Percentiles rank a stretch among this genome's conserved stretches.
These are phyloP conservation scores for Drosophila elegans DNA, from an alignment of 1,140 invertebrate species.

Conservation along the genomic window DNA sequence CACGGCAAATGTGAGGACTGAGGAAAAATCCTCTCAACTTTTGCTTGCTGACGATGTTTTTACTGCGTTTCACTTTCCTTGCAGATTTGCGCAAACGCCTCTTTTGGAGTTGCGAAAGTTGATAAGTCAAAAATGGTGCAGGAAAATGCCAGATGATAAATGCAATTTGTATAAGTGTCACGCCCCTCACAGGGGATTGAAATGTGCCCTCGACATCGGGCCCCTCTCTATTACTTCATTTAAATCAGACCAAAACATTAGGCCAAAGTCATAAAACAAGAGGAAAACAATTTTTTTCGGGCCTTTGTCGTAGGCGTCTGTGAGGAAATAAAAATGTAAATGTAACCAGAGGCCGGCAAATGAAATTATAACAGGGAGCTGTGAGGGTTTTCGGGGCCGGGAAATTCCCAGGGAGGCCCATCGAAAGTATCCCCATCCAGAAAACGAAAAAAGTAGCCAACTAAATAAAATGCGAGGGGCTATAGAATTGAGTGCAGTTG, in stretches of 20 bases:
- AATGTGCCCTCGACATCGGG: constrained; percentile 38
- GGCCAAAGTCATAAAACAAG: constrained; percentile 57
- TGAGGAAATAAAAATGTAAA: constrained; percentile 80
- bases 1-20: constrained; percentile 31
- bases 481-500: constrained; percentile 77
- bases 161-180: constrained; percentile 74
- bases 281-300: constrained; percentile 29
- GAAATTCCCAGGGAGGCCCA: constrained; percentile 21
- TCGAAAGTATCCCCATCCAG: constrained; percentile 13
- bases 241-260: constrained; percentile 56
- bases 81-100: background rate
- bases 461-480: constrained; percentile 68
- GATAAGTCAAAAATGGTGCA: background rate
- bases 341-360: constrained; percentile 66
- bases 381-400: background rate
- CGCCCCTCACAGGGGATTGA: constrained; percentile 12
- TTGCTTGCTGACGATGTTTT: constrained; percentile 27
- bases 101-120: constrained; percentile 16
- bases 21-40: constrained; percentile 9
- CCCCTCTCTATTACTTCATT: constrained; percentile 22
- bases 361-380: constrained; percentile 67
- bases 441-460: constrained; percentile 15
- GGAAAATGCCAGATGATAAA: constrained; percentile 25
- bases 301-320: constrained; percentile 44
- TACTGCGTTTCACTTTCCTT: constrained; percentile 5